Evolutionary conservation across 2,888 invertebrate species (phyloP), one percentile per base, ranked within the genome.

Genomic region (Mesodorylaimus sp.): DNA sequence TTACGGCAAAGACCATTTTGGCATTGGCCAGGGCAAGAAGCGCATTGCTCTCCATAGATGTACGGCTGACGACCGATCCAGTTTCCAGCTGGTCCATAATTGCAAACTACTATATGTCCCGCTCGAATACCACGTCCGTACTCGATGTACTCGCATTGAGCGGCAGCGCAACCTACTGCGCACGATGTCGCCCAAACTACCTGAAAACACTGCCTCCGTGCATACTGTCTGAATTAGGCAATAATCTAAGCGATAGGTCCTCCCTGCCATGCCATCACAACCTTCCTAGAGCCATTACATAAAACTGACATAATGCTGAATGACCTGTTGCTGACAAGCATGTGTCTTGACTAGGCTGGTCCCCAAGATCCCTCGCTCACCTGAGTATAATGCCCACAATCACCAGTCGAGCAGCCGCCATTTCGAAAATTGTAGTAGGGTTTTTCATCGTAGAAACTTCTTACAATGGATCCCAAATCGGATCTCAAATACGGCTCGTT

Each of bases 81-180:
- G n/a, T n/a, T n/a, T n/a, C n/a, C n/a, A n/a, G 50, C 54, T 36
- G 53, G 53, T 24, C 54, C 54, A 44, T 54, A 54, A 38, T 54
- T 43, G 43, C 54, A 54, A 28, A 54, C 47, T 29, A 51, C 29
- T 26, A 51, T 27, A 29, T 48, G 48, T 1, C 54, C 54, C 5
- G 43, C 29, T 3, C 38, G 13, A 10, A 53, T 47, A 24, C 46
- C 51, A 3, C 41, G 41, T 1, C 52, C 47, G 29, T 51, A 28
- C 13, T 13, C 10, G 5, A 54, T 45, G 2, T 45, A 37, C 45
- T 49, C 47, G 38, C 54, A 54, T 21, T 52, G 45, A 16, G 51
- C 38, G n/a, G 51, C 52, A 10, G 52, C 52, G 37, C 54, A 54
- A 7, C 54, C 54, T n/a, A 54, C 51, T 1, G 54, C 52, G 38